A percentile compares a stretch with the other conserved stretches of the same genome.
Evolutionary conservation across 1,140 invertebrate species (phyloP).

Genomic region (Drosophila lini): DNA sequence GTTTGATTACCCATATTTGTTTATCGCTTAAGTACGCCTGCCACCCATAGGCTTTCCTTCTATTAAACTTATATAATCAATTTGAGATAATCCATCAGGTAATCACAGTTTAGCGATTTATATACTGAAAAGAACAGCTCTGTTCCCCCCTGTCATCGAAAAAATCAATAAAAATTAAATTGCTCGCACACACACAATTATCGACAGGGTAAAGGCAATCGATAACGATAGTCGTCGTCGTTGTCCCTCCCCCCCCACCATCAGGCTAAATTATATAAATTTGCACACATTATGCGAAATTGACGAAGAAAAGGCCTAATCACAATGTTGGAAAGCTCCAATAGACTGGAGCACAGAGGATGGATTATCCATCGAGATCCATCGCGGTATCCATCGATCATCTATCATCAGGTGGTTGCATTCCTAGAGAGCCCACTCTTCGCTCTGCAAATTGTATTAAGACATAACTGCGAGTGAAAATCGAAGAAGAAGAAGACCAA

Average conservation of each 20-base stretch:
- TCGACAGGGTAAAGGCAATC: conserved; percentile 38
- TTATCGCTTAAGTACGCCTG: conserved; percentile 11
- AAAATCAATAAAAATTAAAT: conserved; percentile 59
- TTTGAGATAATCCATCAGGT: conserved; percentile 16
- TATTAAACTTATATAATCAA: conserved; percentile 19
- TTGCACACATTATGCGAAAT: conserved; percentile 55
- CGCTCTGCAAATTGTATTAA: conserved; percentile 56
- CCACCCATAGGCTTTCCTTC: background rate
- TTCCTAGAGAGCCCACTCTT: conserved; percentile 15
- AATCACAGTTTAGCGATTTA: conserved; percentile 17
- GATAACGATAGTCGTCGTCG: conserved; percentile 46
- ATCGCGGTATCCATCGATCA: conserved; percentile 6
- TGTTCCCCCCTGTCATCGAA: conserved; percentile 8
- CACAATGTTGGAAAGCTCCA: conserved; percentile 31
- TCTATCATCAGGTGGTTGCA: conserved; percentile 28
- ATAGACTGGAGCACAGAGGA: background rate
- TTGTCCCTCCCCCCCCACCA: conserved; percentile 8
- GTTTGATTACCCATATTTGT: background rate
- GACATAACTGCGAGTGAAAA: conserved; percentile 57
- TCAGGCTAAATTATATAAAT: conserved; percentile 57
- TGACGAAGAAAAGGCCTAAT: conserved; percentile 38
- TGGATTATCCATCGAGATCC: conserved; percentile 15
- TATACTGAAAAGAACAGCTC: background rate
- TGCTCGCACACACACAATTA: conserved; percentile 38
- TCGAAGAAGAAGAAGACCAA: background rate